Evolutionary conservation across 2,888 invertebrate species (phyloP), one percentile per base, ranked within the genome.

Genomic region (Ferdinandea cuprea): DNA sequence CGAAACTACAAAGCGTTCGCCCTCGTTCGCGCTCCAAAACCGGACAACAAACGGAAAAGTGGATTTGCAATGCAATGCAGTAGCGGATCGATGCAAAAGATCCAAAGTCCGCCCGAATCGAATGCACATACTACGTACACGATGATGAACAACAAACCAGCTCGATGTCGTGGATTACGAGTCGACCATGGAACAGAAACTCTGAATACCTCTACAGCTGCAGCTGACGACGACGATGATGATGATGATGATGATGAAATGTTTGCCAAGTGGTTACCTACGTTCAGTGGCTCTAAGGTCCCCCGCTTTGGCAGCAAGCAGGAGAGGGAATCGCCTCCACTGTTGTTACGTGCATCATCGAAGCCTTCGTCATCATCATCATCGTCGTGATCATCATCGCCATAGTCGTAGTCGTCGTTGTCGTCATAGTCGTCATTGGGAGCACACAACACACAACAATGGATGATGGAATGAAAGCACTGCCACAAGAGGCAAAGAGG

Each of bases 21-120:
- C 81, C 76, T 72, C 76, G 52, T 83, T 72, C 52, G 58, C 48
- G 59, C 72, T 77, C 59, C 44, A 56, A 52, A 78, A 78, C 78
- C 72, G 83, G 83, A 72, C 73, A 78, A 83, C 63, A 54, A 56
- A 77, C 83, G 72, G 77, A 83, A 73, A 77, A 83, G 83, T 78
- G 66, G 76, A 81, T 76, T 76, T 71, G 66, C 71, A 81, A 72
- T 15, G 66, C 59, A 81, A 72, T 15, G 66, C 59, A 77, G 37
- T 40, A 46, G 40, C 42, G 42, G 44, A 61, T 21, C 42, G 19
- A 44, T 58, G 15, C 56, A 65, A 50, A 58, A 71, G 58, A 81
- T 76, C 71, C 81, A 81, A 81, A 81, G 81, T 81, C 76, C 81
- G 76, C 59, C 72, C 44, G 21, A 44, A 11, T 40, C 37, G 61